Base-by-base conservation (phyloP, 2,888 invertebrate genomes). In the Pyrgus malvae region DNA sequence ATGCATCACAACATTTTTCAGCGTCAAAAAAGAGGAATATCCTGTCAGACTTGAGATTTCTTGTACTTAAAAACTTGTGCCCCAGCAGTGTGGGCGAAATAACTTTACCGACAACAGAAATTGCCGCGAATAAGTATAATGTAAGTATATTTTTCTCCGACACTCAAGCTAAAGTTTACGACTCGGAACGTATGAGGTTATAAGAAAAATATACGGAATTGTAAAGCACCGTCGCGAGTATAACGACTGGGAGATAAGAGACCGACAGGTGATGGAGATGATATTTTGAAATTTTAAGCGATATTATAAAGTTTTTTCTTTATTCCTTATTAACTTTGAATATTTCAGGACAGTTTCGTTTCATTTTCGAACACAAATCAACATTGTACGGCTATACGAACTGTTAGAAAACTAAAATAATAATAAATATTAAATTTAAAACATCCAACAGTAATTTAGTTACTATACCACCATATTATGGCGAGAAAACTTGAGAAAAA, bases 271-370 rank as follows among this genome's bases (percentile, higher is more conserved):
- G 54, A 56, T 55, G 51, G 45, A 60, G 55, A 38, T 56, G 56
- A 57, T 51, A 41, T 44, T 55, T 56, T 59, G 46, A 59, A 57
- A 60, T 56, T 58, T 58, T 56, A n/a, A 56, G 56, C 40, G 38
- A 25, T 23, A 23, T 5, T n/a, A n/a, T n/a, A n/a, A n/a, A n/a
- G n/a, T n/a, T n/a, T n/a, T n/a, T n/a, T n/a, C n/a, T n/a, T n/a
- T n/a, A n/a, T n/a, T n/a, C n/a, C n/a, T n/a, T n/a, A n/a, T n/a
- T n/a, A n/a, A n/a, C n/a, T n/a, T n/a, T n/a, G n/a, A n/a, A n/a
- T n/a, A n/a, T n/a, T n/a, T n/a, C n/a, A n/a, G n/a, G n/a, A n/a
- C n/a, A n/a, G n/a, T n/a, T n/a, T n/a, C n/a, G n/a, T n/a, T n/a
- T n/a, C n/a, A n/a, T n/a, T n/a, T n/a, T n/a, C n/a, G n/a, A n/a